Conservation (phyloP, 2,888 invertebrate species). For the Spilosoma lubricipeda region DNA sequence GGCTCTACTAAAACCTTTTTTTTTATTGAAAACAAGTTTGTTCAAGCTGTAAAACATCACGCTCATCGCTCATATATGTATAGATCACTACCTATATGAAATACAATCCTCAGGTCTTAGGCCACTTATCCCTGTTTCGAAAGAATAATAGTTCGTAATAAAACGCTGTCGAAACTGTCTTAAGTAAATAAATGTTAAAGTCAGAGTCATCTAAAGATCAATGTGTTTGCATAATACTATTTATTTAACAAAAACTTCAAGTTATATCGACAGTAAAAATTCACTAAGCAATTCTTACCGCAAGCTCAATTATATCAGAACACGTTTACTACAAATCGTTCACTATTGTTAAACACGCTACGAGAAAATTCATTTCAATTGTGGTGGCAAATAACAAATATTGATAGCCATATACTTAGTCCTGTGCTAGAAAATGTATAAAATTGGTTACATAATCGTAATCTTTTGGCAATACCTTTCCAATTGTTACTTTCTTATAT, state of each 20-base stretch:
- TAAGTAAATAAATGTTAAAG: background rate
- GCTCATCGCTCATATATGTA: background rate
- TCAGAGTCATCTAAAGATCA: background rate
- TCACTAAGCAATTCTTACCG: slow-evolving; percentile 13
- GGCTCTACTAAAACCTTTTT: too few relatives aligned
- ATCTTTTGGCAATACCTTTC: background rate
- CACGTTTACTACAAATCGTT: slow-evolving; percentile 9
- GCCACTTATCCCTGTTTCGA: background rate
- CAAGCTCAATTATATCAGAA: slow-evolving; percentile 15
- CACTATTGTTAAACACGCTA: slow-evolving; percentile 7
- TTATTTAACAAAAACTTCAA: background rate
- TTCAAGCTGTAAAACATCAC: too few relatives aligned
- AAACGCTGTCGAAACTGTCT: background rate
- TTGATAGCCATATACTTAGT: background rate
- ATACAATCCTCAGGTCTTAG: background rate
- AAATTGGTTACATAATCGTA: background rate
- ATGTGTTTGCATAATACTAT: background rate
- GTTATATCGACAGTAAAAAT: slow-evolving; percentile 12
- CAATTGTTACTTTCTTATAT: background rate
- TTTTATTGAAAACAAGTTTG: too few relatives aligned
- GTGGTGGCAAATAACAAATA: slow-evolving; percentile 1
- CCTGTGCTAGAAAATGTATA: background rate
- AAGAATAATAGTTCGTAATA: background rate
- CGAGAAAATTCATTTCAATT: slow-evolving; percentile 16
- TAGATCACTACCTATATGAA: background rate